Evolutionary conservation across 2,113 vertebrate genomes (phyloP).

Genomic region (Cavia aperea): DNA sequence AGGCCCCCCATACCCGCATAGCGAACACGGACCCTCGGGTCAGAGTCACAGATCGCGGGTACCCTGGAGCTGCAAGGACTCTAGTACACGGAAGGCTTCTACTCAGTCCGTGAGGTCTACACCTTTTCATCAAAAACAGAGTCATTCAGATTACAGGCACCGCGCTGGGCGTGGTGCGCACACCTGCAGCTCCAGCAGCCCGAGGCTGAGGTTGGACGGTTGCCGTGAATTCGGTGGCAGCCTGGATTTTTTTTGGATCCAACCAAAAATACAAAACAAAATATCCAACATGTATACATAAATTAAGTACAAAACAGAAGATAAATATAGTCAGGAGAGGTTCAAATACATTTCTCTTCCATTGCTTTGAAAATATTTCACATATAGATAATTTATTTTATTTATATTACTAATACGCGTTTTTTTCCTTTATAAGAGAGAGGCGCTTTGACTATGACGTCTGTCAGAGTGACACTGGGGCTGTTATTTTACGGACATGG

Average conservation of each 20-base stretch:
- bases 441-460: neutral
- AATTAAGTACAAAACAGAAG: neutral
- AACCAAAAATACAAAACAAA: neutral
- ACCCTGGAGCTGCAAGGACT: neutral
- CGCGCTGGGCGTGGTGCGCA: neutral
- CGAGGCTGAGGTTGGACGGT: neutral
- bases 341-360: neutral
- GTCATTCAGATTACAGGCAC: neutral
- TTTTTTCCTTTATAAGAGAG: neutral
- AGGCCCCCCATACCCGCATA: neutral
- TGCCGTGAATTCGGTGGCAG: neutral
- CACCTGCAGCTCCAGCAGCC: neutral
- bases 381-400: neutral
- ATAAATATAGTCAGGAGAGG: neutral
- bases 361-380: neutral
- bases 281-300: neutral
- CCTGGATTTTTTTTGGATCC: neutral
- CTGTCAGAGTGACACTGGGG: neutral
- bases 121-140: neutral
- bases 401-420: neutral
- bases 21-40: neutral
- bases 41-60: neutral
- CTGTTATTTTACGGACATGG: neutral
- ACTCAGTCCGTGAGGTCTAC: neutral
- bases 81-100: neutral